Percentiles rank a stretch among this genome's conserved stretches.
Conservation (phyloP, 2,888 invertebrate species). For the Acronicta alni region DNA sequence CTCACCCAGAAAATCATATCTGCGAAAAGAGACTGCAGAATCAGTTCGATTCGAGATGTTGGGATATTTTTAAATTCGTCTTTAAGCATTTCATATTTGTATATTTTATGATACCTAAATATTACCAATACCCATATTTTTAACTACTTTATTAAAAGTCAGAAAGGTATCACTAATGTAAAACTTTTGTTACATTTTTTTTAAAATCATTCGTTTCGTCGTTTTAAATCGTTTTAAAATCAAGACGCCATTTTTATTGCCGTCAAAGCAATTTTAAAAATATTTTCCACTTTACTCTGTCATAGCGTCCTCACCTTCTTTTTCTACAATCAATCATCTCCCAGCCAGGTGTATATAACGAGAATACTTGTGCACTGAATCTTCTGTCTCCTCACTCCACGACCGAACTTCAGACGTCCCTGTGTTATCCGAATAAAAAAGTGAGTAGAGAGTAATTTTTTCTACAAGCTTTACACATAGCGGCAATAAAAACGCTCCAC, state of each 20-base stretch:
- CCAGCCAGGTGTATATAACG: conserved; percentile 41
- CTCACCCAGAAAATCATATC: too few species aligned
- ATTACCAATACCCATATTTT: too few species aligned
- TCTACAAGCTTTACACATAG: conserved; percentile 83
- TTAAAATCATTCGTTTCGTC: too few species aligned
- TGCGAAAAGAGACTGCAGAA: too few species aligned
- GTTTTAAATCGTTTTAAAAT: too few species aligned
- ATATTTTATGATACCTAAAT: too few species aligned
- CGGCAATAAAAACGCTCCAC: conserved; percentile 83
- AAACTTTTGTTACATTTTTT: too few species aligned
- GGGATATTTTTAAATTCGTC: too few species aligned
- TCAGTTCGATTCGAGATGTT: too few species aligned
- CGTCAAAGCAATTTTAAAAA: neutral
- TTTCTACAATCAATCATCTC: conserved; percentile 34
- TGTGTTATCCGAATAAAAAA: conserved; percentile 73
- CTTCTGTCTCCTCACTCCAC: conserved; percentile 22
- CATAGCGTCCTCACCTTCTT: neutral
- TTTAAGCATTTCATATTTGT: too few species aligned
- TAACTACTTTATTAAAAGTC: too few species aligned
- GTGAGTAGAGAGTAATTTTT: conserved; percentile 82
- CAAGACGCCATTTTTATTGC: neutral
- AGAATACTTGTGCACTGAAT: conserved; percentile 42
- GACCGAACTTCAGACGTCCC: conserved; percentile 50
- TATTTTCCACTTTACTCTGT: neutral
- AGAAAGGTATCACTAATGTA: too few species aligned